Conservation (phyloP, 2,113 vertebrate species). For the Bungarus multicinctus region DNA sequence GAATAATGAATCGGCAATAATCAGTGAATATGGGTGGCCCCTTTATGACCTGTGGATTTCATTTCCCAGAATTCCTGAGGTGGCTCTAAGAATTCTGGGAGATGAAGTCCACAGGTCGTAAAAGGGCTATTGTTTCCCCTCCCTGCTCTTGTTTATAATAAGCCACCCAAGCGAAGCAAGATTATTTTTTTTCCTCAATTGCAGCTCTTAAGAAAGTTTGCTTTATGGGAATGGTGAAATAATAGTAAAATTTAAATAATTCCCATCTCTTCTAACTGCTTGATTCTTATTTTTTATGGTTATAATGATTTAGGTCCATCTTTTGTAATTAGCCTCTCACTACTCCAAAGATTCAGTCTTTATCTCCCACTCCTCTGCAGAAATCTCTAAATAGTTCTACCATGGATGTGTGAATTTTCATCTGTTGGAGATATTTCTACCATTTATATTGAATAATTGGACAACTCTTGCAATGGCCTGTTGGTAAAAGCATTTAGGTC, state of each 20-base stretch:
- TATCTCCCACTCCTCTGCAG: constrained; percentile 41
- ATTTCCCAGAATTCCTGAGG: background rate
- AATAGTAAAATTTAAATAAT: constrained; percentile 31
- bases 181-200: background rate
- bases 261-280: background rate
- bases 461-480: constrained; percentile 51
- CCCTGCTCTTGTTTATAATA: background rate
- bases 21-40: background rate
- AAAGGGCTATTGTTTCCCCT: background rate
- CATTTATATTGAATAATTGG: constrained; percentile 66
- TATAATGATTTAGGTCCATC: background rate
- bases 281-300: background rate
- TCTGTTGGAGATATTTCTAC: constrained; percentile 53
- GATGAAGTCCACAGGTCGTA: background rate
- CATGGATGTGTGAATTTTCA: constrained; percentile 50
- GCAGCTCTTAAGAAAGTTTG: background rate
- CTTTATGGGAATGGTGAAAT: background rate
- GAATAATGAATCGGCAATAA: background rate
- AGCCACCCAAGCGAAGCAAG: background rate
- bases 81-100: background rate
- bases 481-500: constrained; percentile 52
- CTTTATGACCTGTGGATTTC: background rate
- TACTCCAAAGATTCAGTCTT: background rate
- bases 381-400: constrained; percentile 52
- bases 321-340: constrained; percentile 26